Evolutionary conservation across 2,888 invertebrate species (phyloP).

Genomic region (Phlogophora meticulosa): DNA sequence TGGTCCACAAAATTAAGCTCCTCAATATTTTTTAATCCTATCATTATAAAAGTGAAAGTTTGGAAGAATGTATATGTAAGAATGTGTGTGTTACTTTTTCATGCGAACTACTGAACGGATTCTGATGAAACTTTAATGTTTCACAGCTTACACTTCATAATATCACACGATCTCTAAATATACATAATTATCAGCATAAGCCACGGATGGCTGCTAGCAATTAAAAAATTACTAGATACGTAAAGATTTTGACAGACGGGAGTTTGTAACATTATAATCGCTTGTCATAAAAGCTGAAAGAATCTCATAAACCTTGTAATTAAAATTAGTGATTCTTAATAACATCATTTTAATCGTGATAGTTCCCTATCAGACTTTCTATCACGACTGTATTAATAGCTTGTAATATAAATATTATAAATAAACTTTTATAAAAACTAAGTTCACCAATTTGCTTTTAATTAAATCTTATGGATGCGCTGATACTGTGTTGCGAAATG

Average conservation of each 20-base stretch:
- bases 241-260: conserved; percentile 27
- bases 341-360: conserved; percentile 33
- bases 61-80: too few species aligned
- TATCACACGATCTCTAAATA: too few species aligned
- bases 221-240: neutral
- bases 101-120: too few species aligned
- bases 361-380: conserved; percentile 40
- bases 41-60: too few species aligned
- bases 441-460: conserved; percentile 55
- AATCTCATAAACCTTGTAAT: conserved; percentile 16
- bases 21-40: too few species aligned
- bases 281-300: conserved; percentile 20
- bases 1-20: too few species aligned
- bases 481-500: conserved; percentile 48
- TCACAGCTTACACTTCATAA: too few species aligned
- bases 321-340: conserved; percentile 46
- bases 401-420: conserved; percentile 34
- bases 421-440: conserved; percentile 38
- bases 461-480: conserved; percentile 55
- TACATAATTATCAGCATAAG: too few species aligned
- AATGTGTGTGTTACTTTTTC: too few species aligned
- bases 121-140: too few species aligned
- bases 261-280: conserved; percentile 27
- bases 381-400: conserved; percentile 53
- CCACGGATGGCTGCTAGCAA: too few species aligned